Evolutionary conservation across 2,888 invertebrate genomes (phyloP).

Genomic region (Dendrolimus pini): DNA sequence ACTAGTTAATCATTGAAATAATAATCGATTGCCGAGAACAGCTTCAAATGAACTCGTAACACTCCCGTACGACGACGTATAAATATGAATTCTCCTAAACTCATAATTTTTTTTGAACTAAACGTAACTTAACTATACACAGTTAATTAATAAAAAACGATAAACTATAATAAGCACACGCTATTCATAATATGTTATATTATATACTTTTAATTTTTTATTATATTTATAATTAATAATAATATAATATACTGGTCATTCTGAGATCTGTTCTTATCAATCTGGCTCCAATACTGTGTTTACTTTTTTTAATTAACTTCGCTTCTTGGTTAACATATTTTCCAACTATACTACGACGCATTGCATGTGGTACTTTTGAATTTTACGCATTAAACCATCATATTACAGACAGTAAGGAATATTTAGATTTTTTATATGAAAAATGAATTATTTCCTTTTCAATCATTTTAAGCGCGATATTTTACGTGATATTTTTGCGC

Average conservation of each 20-base stretch:
- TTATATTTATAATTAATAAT: constrained; percentile 25
- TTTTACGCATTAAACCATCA: too few species aligned
- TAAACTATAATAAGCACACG: constrained; percentile 44
- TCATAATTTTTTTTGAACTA: constrained; percentile 28
- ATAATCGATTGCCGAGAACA: too few species aligned
- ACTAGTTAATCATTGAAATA: too few species aligned
- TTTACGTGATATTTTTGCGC: too few species aligned
- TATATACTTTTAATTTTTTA: constrained; percentile 23
- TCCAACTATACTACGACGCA: too few species aligned
- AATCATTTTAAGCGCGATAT: too few species aligned
- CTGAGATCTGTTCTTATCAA: constrained; percentile 66
- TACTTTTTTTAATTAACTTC: constrained; percentile 9
- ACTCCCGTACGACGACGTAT: not conserved
- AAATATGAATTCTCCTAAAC: not conserved
- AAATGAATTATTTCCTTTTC: too few species aligned
- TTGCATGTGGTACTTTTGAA: too few species aligned
- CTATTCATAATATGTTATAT: constrained; percentile 26
- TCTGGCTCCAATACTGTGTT: constrained; percentile 54
- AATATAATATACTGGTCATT: constrained; percentile 66
- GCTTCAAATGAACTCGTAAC: too few species aligned
- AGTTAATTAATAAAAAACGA: constrained; percentile 24
- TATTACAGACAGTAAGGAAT: too few species aligned
- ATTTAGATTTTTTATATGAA: too few species aligned
- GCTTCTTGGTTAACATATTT: too few species aligned
- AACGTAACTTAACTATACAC: constrained; percentile 41